phyloP scores from a whole-genome alignment of 2,113 vertebrate genomes.

The Coptodon rendalli region DNA sequence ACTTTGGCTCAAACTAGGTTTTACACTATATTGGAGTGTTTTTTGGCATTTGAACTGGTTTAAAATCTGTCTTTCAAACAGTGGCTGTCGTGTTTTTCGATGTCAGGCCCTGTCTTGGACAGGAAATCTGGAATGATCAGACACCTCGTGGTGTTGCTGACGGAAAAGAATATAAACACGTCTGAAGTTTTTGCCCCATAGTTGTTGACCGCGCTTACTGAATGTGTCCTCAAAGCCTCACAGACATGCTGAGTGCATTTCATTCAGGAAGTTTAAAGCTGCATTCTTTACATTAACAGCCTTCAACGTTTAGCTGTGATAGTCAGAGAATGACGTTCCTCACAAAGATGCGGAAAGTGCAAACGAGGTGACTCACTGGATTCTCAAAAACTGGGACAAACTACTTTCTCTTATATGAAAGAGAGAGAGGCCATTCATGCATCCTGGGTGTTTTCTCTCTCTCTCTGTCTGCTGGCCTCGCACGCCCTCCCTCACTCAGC shows the following conservation, averaged over 20 bases:
- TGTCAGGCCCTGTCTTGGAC: not conserved
- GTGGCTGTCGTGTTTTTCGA: not conserved
- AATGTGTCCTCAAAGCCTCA: not conserved
- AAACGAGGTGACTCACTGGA: not conserved
- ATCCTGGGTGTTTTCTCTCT: not conserved
- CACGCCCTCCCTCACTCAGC: not conserved
- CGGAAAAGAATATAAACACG: not conserved
- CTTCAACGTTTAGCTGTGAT: not conserved
- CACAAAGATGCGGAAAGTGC: not conserved
- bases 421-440: constrained; percentile 2
- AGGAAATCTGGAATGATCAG: not conserved
- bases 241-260: not conserved
- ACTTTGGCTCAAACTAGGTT: not conserved
- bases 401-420: not conserved
- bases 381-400: constrained; percentile 3
- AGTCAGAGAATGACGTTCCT: not conserved
- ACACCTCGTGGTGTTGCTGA: not conserved
- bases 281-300: not conserved
- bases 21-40: not conserved
- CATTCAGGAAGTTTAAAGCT: not conserved
- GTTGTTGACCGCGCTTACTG: not conserved
- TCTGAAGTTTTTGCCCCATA: not conserved
- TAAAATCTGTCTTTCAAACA: not conserved
- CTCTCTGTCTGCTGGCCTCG: not conserved
- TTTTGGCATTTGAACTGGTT: not conserved